Percentiles rank a stretch among this genome's conserved stretches.
Evolutionary conservation across 2,888 invertebrate species (phyloP).

Genomic region (Cistogaster globosa): DNA sequence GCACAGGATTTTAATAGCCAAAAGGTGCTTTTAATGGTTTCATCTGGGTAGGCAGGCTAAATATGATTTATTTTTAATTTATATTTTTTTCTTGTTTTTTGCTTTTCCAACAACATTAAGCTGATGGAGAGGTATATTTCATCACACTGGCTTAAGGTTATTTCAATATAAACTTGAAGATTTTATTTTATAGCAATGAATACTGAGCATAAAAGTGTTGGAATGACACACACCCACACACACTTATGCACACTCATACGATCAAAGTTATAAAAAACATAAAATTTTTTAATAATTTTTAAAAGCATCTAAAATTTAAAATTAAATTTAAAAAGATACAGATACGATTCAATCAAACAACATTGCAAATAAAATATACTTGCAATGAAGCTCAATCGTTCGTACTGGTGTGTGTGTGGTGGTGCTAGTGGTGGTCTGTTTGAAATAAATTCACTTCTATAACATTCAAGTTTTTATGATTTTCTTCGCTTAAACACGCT

Average conservation of each 20-base stretch:
- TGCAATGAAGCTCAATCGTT: not conserved
- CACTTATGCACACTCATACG: not conserved
- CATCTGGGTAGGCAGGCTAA: not conserved
- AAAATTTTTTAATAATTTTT: slow-evolving; percentile 63
- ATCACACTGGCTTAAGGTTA: slow-evolving; percentile 31
- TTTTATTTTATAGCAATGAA: slow-evolving; percentile 51
- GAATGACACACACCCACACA: not conserved
- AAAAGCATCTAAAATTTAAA: slow-evolving; percentile 46
- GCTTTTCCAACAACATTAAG: slow-evolving; percentile 26
- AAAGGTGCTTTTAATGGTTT: slow-evolving; percentile 58
- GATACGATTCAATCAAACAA: not conserved
- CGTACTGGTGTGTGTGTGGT: not conserved
- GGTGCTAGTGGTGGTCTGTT: not conserved
- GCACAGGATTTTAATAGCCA: slow-evolving; percentile 61
- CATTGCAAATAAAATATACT: slow-evolving; percentile 38
- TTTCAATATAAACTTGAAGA: slow-evolving; percentile 27
- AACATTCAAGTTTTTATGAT: slow-evolving; percentile 7
- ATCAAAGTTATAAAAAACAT: slow-evolving; percentile 51
- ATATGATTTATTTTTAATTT: not conserved
- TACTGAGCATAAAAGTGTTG: not conserved
- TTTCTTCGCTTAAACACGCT: not conserved
- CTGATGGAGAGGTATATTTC: not conserved
- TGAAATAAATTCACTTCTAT: slow-evolving; percentile 24
- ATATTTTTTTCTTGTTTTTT: slow-evolving; percentile 8
- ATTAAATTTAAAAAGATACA: slow-evolving; percentile 29